Conservation (phyloP, 2,888 invertebrate species). For the Caenorhabditis drosophilae region DNA sequence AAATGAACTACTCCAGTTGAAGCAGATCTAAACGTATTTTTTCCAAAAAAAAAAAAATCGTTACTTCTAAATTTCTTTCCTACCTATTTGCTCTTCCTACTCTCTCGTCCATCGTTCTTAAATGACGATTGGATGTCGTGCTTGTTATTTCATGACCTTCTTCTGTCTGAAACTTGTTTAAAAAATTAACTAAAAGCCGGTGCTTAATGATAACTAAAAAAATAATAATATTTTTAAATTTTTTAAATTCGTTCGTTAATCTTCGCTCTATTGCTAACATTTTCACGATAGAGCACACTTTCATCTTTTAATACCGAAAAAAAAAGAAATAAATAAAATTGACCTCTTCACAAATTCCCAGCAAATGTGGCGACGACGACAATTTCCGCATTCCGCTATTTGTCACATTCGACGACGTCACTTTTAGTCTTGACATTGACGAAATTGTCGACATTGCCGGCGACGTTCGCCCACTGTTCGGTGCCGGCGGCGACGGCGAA, state of each 20-base stretch:
- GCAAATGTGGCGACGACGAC: constrained; percentile 66
- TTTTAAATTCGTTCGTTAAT: too few species aligned
- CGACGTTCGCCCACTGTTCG: constrained; percentile 51
- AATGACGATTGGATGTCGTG: constrained; percentile 11
- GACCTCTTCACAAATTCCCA: constrained; percentile 51
- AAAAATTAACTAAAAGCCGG: constrained; percentile 3
- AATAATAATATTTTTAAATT: neutral
- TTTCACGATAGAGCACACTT: too few species aligned
- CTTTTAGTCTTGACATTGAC: constrained; percentile 59
- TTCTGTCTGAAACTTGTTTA: constrained; percentile 15
- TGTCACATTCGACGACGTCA: constrained; percentile 41
- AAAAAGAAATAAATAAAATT: too few species aligned
- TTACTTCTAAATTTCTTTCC: constrained; percentile 1
- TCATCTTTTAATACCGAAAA: too few species aligned
- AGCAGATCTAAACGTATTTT: constrained; percentile 45
- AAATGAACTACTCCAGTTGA: constrained; percentile 50
- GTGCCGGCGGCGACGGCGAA: constrained; percentile 64
- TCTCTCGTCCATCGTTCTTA: constrained; percentile 18
- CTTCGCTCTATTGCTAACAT: too few species aligned
- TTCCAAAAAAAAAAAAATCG: constrained; percentile 3
- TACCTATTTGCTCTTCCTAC: constrained; percentile 27
- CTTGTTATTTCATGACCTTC: constrained; percentile 21
- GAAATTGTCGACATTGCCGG: constrained; percentile 49
- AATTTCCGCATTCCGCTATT: constrained; percentile 66
- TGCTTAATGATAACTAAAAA: neutral